Percentiles rank a stretch among this genome's conserved stretches.
These are phyloP conservation scores for cat (Felis catus) DNA, from an alignment of 2,113 vertebrate species.

Conservation along the genomic window DNA sequence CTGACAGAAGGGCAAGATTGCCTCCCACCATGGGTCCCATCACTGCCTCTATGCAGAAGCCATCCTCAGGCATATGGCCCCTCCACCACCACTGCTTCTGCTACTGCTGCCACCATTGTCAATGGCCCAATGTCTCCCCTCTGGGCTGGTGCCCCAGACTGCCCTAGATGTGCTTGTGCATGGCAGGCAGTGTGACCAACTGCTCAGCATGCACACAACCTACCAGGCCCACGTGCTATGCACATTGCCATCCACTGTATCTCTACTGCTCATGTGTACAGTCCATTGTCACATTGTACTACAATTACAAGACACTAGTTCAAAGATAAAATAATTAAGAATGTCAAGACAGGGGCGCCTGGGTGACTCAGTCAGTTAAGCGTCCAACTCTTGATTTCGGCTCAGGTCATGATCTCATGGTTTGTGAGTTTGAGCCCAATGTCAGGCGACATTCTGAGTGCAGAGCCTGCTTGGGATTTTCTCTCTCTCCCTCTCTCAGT, in stretches of 20 bases:
- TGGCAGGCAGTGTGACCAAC: not conserved
- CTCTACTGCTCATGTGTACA: not conserved
- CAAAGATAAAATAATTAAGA: slow-evolving; percentile 39
- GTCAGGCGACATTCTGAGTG: too few species aligned
- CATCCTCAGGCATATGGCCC: not conserved
- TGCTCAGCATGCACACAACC: not conserved
- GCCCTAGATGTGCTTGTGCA: not conserved
- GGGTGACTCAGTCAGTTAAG: too few species aligned
- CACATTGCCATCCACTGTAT: not conserved
- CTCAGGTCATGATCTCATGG: too few species aligned
- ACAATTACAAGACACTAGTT: slow-evolving; percentile 1
- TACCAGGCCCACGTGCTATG: not conserved
- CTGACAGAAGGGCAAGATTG: not conserved
- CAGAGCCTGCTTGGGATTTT: too few species aligned
- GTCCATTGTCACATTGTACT: not conserved
- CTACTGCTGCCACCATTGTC: not conserved
- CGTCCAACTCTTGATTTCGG: too few species aligned
- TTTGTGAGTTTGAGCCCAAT: too few species aligned
- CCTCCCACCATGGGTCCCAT: not conserved
- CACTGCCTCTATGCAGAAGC: not conserved
- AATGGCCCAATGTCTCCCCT: not conserved
- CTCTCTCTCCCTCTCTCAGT: too few species aligned
- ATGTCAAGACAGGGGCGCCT: too few species aligned
- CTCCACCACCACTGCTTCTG: not conserved
- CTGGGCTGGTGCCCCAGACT: not conserved